Evolutionary conservation across 2,113 vertebrate genomes (phyloP), one percentile per base, ranked within the genome.

Genomic region (Lonchura striata): DNA sequence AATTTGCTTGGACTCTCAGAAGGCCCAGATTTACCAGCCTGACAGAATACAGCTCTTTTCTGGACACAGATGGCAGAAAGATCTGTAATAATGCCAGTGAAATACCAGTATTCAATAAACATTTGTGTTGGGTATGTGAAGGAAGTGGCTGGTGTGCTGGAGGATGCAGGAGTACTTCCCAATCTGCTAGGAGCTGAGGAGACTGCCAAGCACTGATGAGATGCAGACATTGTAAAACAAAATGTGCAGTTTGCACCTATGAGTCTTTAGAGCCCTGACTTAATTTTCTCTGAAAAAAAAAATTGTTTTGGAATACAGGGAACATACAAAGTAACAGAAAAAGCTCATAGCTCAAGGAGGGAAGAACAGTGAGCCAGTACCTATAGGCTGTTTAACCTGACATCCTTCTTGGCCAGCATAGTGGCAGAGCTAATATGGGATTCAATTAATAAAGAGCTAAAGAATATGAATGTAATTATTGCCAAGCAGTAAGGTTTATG

Each of bases 381-480:
- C 78, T 85, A 19, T 54, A 77, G 59, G 33, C 17, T 76, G 61
- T 63, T 94, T 89, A 94, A 90, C 66, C 82, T 87, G 71, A 86
- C 15, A 10, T 94, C 54, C 46, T 95, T 96, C 63, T 50, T 0
- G 0, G 70, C 37, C 70, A 80, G 19, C 24, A 42, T 44, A 63
- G 83, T 52, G 59, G 66, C 66, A 79, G 78, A 77, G 21, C 66
- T 91, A 85, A 85, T 95, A 72, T 33, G 41, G 63, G 84, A 90
- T 93, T 94, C 84, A 93, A 82, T 97, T 96, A 97, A 90, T 90
- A 77, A 76, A 50, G 66, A 87, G 39, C 69, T 94, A 71, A 91
- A 92, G 15, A 23, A 80, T 76, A 52, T 89, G 59, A 74, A 80
- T 74, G 75, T 87, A 92, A 95, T 95, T 96, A 95, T 77, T 97